Conservation (phyloP, 2,888 invertebrate species). For the Pogonocherus hispidulus region DNA sequence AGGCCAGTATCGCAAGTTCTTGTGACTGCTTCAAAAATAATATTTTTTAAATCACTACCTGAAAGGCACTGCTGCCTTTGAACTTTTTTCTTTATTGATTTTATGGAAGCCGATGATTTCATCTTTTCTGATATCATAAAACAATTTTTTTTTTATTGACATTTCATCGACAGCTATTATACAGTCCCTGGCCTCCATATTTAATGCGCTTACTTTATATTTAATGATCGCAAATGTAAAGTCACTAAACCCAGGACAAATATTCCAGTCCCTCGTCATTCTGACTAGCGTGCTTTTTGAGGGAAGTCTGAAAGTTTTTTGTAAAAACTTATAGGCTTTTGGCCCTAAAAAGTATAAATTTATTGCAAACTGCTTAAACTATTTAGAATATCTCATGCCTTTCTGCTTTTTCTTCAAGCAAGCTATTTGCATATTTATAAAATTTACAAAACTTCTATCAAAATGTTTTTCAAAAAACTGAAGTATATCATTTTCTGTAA, state of each 20-base stretch:
- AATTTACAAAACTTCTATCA: no score
- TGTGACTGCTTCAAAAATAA: conserved; percentile 3
- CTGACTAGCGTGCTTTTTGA: conserved; percentile 19
- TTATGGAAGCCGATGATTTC: conserved; percentile 34
- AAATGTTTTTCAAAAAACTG: no score
- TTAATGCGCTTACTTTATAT: not conserved
- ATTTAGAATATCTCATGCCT: no score
- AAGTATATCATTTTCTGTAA: no score
- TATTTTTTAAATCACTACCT: conserved; percentile 13
- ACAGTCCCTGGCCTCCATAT: conserved; percentile 7
- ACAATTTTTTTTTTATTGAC: conserved; percentile 24
- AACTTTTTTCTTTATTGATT: not conserved
- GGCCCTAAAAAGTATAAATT: conserved; percentile 18
- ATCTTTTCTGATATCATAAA: conserved; percentile 26
- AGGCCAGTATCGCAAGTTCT: conserved; percentile 1
- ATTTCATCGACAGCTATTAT: conserved; percentile 15
- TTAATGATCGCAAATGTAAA: conserved; percentile 6
- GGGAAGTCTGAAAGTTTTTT: conserved; percentile 13
- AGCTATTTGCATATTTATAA: no score
- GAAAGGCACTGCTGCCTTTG: conserved; percentile 3
- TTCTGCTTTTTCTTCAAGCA: no score
- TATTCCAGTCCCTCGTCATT: conserved; percentile 21
- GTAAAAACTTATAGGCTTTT: conserved; percentile 21
- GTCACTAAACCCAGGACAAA: conserved; percentile 3
- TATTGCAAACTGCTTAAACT: no score